These are phyloP conservation scores for Girardinichthys multiradiatus DNA, from an alignment of 2,113 vertebrate genomes.

Conservation along the genomic window DNA sequence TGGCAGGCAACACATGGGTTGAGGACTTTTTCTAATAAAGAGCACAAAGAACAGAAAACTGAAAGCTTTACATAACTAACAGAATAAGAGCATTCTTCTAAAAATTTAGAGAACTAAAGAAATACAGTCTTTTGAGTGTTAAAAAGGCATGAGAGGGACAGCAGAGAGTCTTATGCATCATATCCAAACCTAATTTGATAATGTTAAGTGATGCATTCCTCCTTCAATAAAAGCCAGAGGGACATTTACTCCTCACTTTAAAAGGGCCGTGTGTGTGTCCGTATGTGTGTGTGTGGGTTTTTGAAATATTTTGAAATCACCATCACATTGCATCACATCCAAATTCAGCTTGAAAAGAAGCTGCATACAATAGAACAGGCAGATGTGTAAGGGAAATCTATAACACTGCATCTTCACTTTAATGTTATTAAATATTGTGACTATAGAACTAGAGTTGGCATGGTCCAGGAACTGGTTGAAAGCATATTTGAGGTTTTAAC, in stretches of 20 bases:
- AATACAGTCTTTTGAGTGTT: neutral
- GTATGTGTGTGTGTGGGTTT: conserved; percentile 9
- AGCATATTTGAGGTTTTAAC: neutral
- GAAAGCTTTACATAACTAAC: neutral
- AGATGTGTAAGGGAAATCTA: conserved; percentile 12
- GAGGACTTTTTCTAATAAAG: too few relatives aligned
- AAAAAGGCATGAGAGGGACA: neutral
- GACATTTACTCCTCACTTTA: conserved; percentile 30
- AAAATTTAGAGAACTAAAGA: neutral
- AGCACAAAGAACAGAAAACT: too few relatives aligned
- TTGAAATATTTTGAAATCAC: neutral
- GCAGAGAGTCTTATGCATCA: conserved; percentile 26
- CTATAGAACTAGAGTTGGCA: neutral
- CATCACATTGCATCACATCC: conserved; percentile 4
- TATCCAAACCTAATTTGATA: conserved; percentile 59
- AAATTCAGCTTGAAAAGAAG: neutral
- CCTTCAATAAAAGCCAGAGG: conserved; percentile 64
- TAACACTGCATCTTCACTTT: too few relatives aligned
- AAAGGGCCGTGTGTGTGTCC: conserved; percentile 27
- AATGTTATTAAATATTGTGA: too few relatives aligned
- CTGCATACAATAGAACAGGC: conserved; percentile 1
- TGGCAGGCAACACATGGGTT: too few relatives aligned
- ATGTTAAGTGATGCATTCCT: conserved; percentile 71
- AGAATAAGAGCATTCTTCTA: too few relatives aligned
- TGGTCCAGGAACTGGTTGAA: neutral